Evolutionary conservation across 2,113 vertebrate species (phyloP).

Genomic region (Oreotrochilus melanogaster): DNA sequence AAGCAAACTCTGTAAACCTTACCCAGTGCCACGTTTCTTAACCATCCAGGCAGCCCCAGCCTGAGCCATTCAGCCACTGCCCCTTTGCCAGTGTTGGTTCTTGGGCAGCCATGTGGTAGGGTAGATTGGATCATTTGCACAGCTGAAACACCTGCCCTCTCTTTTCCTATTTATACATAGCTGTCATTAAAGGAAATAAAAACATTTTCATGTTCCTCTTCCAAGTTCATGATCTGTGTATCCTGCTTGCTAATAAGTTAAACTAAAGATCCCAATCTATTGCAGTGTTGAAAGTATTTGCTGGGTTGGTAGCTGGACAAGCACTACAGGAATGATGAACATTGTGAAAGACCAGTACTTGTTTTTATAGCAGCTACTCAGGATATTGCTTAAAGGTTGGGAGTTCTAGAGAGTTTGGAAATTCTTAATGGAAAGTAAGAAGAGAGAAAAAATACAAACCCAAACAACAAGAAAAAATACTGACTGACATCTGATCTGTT

Average conservation of each 20-base stretch:
- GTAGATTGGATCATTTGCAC: background rate
- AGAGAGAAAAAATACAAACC: background rate
- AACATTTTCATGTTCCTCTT: background rate
- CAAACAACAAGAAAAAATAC: background rate
- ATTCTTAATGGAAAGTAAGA: background rate
- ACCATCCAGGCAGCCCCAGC: background rate
- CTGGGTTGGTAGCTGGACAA: background rate
- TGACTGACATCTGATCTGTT: background rate
- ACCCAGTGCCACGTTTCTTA: background rate
- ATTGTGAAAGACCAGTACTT: background rate
- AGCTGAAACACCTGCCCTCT: background rate
- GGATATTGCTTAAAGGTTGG: background rate
- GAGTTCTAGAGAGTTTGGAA: background rate
- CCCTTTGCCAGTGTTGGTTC: background rate
- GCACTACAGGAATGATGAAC: background rate
- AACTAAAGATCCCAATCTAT: background rate
- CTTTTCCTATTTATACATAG: background rate
- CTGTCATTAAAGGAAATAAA: background rate
- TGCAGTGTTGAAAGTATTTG: background rate
- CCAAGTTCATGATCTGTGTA: background rate
- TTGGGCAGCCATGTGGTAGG: background rate
- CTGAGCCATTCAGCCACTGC: accelerated
- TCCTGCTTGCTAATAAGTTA: background rate
- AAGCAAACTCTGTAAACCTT: background rate
- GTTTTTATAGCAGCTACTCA: background rate